A percentile compares a stretch with the other conserved stretches of the same genome.
These are phyloP conservation scores for Ennomos fuscantarius DNA, from an alignment of 2,888 invertebrate genomes.

Conservation along the genomic window DNA sequence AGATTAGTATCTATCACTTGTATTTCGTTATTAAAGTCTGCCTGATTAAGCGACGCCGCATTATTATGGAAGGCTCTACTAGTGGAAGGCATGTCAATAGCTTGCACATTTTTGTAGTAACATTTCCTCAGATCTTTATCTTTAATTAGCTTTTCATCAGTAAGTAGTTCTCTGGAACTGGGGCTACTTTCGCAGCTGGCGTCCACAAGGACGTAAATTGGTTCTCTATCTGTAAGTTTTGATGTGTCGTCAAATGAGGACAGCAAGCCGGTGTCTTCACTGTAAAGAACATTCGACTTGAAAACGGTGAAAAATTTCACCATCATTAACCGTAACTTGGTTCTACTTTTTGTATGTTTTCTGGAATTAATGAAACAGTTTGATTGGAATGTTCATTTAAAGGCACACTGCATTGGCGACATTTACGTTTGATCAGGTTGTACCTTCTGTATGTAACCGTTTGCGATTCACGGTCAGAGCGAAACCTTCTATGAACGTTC, in stretches of 20 bases:
- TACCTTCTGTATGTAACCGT: constrained; percentile 60
- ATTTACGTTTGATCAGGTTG: constrained; percentile 52
- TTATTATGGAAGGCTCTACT: constrained; percentile 49
- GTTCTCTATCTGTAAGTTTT: constrained; percentile 47
- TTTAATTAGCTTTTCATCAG: constrained; percentile 44
- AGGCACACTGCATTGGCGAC: constrained; percentile 41
- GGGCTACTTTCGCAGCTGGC: constrained; percentile 53
- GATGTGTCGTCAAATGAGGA: constrained; percentile 44
- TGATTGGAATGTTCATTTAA: constrained; percentile 49
- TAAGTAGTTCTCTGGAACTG: constrained; percentile 53
- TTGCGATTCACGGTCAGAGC: constrained; percentile 53
- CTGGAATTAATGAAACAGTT: constrained; percentile 59
- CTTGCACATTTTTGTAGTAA: constrained; percentile 43
- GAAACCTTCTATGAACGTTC: constrained; percentile 56
- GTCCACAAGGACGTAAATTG: constrained; percentile 58
- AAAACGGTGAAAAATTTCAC: constrained; percentile 47
- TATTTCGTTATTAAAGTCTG: constrained; percentile 55
- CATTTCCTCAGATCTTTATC: constrained; percentile 44
- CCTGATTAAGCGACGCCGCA: constrained; percentile 36
- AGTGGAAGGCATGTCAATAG: constrained; percentile 53
- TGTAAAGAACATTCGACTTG: constrained; percentile 63
- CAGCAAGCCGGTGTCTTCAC: constrained; percentile 53
- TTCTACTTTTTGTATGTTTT: constrained; percentile 39
- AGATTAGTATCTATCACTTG: constrained; percentile 61
- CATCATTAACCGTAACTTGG: constrained; percentile 39